phyloP scores from a whole-genome alignment of 2,113 vertebrate species.

The Camelus bactrianus region DNA sequence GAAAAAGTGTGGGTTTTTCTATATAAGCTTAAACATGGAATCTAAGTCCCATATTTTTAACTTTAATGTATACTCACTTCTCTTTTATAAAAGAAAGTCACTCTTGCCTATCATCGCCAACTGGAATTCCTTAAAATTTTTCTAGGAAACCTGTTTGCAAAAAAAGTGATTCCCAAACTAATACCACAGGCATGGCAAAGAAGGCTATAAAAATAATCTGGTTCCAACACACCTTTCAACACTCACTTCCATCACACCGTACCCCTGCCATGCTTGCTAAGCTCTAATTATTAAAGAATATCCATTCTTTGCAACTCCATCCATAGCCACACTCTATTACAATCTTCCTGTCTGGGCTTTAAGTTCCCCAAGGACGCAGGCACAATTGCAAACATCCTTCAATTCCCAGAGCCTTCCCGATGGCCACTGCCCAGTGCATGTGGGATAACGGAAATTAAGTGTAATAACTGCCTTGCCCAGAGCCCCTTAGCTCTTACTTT shows the following conservation, averaged over 20 bases:
- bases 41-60: conserved; percentile 33
- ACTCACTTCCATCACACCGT: neutral
- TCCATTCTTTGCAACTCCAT: conserved; percentile 4
- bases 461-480: neutral
- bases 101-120: conserved; percentile 47
- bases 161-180: neutral
- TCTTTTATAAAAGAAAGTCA: conserved; percentile 50
- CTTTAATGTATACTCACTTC: conserved; percentile 28
- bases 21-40: neutral
- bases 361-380: neutral
- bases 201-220: neutral
- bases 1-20: conserved; percentile 4
- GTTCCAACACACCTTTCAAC: neutral
- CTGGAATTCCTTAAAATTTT: conserved; percentile 47
- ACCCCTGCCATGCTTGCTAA: neutral
- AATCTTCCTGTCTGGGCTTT: neutral
- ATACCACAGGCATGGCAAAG: neutral
- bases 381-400: neutral
- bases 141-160: neutral
- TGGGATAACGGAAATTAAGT: neutral
- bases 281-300: conserved; percentile 11
- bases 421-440: neutral
- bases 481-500: neutral
- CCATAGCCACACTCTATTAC: neutral
- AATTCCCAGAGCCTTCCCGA: neutral